Evolutionary conservation across 1,140 invertebrate species (phyloP), one percentile per base, ranked within the genome.

Genomic region (Pteromalus puparum): DNA sequence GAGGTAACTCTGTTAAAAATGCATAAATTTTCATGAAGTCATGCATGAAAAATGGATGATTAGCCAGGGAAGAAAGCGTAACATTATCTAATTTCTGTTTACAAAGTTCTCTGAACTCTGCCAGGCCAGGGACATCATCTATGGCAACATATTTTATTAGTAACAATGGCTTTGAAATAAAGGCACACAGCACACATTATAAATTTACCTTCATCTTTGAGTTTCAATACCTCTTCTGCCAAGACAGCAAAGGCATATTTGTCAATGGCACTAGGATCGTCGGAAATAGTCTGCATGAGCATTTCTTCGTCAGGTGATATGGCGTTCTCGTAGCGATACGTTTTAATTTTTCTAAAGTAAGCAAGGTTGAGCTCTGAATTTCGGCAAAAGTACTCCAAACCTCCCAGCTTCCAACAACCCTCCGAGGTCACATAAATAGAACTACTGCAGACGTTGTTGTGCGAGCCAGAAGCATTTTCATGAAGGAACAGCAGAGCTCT

Each of bases 341-440:
- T 94, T 89, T 94, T 94, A 30, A 95, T 95, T 91, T 96, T 95
- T 87, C 95, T 95, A 38, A 97, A 92, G 90, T 96, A 96, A 65
- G 94, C 93, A 73, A 92, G 88, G 48, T 94, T 96, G 15, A 97
- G 91, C 73, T 97, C 96, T 81, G 92, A 92, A 88, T 95, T 95
- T 87, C 94, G 93, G 91, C 96, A 97, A 0, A 97, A 92, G 92
- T 96, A 97, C 90, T 98, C 97, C 79, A 98, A 92, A 6, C 96
- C 97, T 26, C 96, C 96, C 21, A 98, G 92, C 91, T 96, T 97
- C 97, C 97, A 98, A 83, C 94, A 95, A 9, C 97, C 97, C 91
- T 97, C 96, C 21, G 94, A 93, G 12, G 95, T 95, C 5, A 98
- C 95, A 93, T 97, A 98, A 82, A 98, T 94, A n/a, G 97, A 95